phyloP scores from a whole-genome alignment of 2,113 vertebrate genomes.

The Microtus montanus region DNA sequence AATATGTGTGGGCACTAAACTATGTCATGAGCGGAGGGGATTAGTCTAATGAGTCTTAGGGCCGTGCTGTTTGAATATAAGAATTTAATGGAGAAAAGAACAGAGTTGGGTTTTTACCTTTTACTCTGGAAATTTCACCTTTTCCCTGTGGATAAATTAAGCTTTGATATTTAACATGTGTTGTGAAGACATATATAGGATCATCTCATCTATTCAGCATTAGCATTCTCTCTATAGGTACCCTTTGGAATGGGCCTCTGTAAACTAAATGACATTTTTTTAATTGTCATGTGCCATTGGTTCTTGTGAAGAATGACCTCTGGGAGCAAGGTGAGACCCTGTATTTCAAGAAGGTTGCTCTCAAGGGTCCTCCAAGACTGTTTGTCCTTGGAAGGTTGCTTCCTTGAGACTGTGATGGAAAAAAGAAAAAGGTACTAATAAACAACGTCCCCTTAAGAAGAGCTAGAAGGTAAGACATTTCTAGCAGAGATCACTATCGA shows the following conservation, averaged over 20 bases:
- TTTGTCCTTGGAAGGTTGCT: background rate
- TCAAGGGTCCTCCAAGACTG: too few species aligned
- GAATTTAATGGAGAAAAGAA: slow-evolving; percentile 24
- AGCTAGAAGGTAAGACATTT: background rate
- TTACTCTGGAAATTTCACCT: slow-evolving; percentile 8
- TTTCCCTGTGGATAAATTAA: slow-evolving; percentile 14
- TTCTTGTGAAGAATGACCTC: too few species aligned
- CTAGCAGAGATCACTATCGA: background rate
- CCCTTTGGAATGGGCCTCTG: background rate
- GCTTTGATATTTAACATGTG: background rate
- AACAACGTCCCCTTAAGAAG: background rate
- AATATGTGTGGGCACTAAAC: slow-evolving; percentile 82
- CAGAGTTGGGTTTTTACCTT: slow-evolving; percentile 40
- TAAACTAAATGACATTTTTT: background rate
- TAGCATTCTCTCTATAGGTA: background rate
- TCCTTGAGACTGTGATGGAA: background rate
- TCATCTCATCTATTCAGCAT: background rate
- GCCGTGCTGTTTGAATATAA: slow-evolving; percentile 31
- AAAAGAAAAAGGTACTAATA: background rate
- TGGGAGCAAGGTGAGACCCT: background rate
- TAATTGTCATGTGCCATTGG: background rate
- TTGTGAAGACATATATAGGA: background rate
- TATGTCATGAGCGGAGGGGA: slow-evolving; percentile 79
- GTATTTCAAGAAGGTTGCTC: background rate
- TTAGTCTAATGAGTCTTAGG: slow-evolving; percentile 57